Evolutionary conservation across 1,140 invertebrate genomes (phyloP), one percentile per base, ranked within the genome.

Genomic region (Ephestia elutella): DNA sequence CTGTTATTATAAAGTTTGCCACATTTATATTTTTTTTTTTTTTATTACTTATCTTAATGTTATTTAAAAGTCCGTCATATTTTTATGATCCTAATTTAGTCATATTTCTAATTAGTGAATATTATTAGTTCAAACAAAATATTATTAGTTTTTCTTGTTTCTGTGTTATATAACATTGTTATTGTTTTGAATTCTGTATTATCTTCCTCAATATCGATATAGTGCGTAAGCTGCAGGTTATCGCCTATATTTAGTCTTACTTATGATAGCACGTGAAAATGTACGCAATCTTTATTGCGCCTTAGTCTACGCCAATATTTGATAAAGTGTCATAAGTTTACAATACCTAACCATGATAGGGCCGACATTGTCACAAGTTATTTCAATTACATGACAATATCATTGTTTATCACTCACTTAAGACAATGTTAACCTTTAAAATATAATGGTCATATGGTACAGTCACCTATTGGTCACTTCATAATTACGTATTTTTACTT

Each of bases 161-260:
- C 4, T 7, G 50, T 64, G 50, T 64, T 60, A 25, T 59, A 59
- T 49, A 64, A 35, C 32, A 63, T 54, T 15, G 21, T 8, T 53
- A n/a, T 60, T 64, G 62, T 64, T 64, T 59, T 59, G 30, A 38
- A 44, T 59, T 56, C 19, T 50, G 18, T 60, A 57, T 65, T 62
- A 60, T 62, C 57, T 56, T 54, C 54, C 54, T 70, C 68, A 59
- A 44, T 50, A 44, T 51, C n/a, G 7, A 21, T 13, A 49, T 51
- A 21, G 58, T 68, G 44, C 60, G 62, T 66, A 65, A 62, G 54
- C 55, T 62, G 50, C 65, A 68, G 65, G 63, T 71, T 71, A 71
- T 71, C 69, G 44, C 28, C n/a, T 44, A 44, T 17, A 44, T 44
- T 44, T 44, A 44, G 38, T 44, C 13, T 44, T 44, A 7, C 38